These are phyloP conservation scores for Lophius americanus DNA, from an alignment of 2,797 vertebrate species.

Conservation along the genomic window DNA sequence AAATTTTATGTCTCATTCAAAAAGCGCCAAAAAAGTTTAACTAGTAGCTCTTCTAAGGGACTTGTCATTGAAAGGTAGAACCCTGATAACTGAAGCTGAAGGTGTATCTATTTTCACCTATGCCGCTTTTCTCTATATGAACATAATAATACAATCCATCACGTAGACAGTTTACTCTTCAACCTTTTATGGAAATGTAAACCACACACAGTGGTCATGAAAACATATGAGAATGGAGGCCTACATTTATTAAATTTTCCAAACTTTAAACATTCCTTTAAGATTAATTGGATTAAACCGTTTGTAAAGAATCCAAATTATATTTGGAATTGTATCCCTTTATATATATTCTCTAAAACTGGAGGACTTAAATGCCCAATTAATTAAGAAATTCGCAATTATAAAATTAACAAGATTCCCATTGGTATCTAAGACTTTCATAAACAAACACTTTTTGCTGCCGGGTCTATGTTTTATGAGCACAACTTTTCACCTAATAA, in stretches of 20 bases:
- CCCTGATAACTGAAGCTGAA: not conserved
- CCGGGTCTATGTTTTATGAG: not conserved
- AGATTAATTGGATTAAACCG: too few species aligned
- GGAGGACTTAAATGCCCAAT: not conserved
- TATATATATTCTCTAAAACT: not conserved
- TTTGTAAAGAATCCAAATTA: not conserved
- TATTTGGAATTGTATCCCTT: not conserved
- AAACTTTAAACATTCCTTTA: too few species aligned
- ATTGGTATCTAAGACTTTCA: not conserved
- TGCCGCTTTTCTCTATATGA: not conserved
- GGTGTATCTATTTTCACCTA: not conserved
- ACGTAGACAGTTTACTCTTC: not conserved
- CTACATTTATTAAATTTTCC: too few species aligned
- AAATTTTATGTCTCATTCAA: too few species aligned
- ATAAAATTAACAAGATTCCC: not conserved
- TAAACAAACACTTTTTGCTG: not conserved
- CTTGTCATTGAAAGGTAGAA: not conserved
- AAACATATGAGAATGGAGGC: not conserved
- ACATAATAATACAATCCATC: not conserved
- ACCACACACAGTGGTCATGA: too few species aligned
- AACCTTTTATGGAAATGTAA: not conserved
- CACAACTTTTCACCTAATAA: not conserved
- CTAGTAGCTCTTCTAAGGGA: not conserved
- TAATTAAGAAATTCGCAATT: not conserved
- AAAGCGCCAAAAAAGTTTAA: too few species aligned